Evolutionary conservation across 2,888 invertebrate genomes (phyloP), one percentile per base, ranked within the genome.

Genomic region (Frankliniella intonsa): DNA sequence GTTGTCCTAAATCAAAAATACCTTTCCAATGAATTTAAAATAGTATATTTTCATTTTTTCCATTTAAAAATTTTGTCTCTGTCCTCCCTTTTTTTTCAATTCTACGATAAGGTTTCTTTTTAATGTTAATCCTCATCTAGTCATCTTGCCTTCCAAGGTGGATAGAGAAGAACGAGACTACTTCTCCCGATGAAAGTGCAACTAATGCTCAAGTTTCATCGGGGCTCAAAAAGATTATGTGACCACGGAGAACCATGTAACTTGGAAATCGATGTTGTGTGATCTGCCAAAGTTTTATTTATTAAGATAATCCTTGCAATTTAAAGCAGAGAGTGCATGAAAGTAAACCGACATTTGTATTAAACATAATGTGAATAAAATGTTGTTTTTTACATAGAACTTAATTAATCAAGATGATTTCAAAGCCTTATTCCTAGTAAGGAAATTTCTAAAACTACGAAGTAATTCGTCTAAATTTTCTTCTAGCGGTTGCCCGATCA

Each of bases 301-400:
- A 38, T 38, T 76, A 76, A 76, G 69, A 76, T 76, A 76, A 76
- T 76, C 69, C 25, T 76, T 76, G 69, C 69, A 76, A 25, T 76
- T 25, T 76, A 76, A 76, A 76, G 12, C 69, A 76, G 69, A 22
- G 11, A n/a, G 69, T 76, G 69, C 69, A 76, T 76, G 69, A 76
- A 76, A 22, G 69, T 76, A 76, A 76, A 81, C 81, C 50, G 65
- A 65, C 69, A 50, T 81, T 81, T 81, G 62, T 81, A 76, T 76
- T 76, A 76, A 76, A 76, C 25, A 76, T 76, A 25, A 76, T 76
- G 25, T 76, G 69, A 76, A 76, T 81, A 81, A 81, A 84, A 83
- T 83, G 83, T 83, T 84, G 83, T 83, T 84, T 84, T 84, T 84
- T 83, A 84, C 83, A 83, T 83, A 83, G 84, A 84, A 22, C 25